Base-by-base conservation (phyloP, 2,113 vertebrate species). In the Plecotus auritus region DNA sequence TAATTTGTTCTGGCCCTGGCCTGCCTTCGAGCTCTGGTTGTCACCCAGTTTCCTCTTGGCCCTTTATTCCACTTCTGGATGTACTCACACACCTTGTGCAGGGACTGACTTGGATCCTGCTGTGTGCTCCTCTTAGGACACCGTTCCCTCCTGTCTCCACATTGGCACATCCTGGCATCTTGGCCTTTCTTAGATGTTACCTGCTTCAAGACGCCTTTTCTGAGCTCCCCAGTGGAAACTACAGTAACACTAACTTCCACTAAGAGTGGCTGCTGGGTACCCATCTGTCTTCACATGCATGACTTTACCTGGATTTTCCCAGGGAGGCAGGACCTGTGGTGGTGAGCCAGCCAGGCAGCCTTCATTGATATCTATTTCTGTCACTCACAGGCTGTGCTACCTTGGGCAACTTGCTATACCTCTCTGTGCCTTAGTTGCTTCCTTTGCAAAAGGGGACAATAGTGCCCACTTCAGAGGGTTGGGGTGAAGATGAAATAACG, bases 201-300 rank as follows among this genome's bases (percentile, higher is more conserved):
- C 13, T 14, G 9, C 54, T 74, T 9, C 11, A 4, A 0, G 51
- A 92, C 42, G 47, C 40, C 47, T 18, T 23, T 23, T 61, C 78
- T 78, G 87, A 47, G 35, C 70, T 80, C 22, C 76, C 54, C 9
- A 23, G 73, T 59, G 67, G 82, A 45, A 72, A 9, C 22, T 6
- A 10, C 32, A 3, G 32, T 66, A 22, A 9, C 17, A 18, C 7
- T 30, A 5, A 30, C 66, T 47, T 56, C 6, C 11, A 17, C 8
- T 18, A 10, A 0, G 11, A 51, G 11, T 9, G n/a, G 32, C 32
- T 14, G 5, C 54, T 0, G 26, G 64, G 28, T 23, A 1, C 49
- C 37, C 0, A 4, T n/a, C n/a, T 51, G 0, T 54, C 30, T 78
- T 54, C 20, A 5, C 2, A 0, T 77, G 32, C 8, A 1, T 10